Evolutionary conservation across 2,888 invertebrate species (phyloP).

Genomic region (Sclerodermus sp.): DNA sequence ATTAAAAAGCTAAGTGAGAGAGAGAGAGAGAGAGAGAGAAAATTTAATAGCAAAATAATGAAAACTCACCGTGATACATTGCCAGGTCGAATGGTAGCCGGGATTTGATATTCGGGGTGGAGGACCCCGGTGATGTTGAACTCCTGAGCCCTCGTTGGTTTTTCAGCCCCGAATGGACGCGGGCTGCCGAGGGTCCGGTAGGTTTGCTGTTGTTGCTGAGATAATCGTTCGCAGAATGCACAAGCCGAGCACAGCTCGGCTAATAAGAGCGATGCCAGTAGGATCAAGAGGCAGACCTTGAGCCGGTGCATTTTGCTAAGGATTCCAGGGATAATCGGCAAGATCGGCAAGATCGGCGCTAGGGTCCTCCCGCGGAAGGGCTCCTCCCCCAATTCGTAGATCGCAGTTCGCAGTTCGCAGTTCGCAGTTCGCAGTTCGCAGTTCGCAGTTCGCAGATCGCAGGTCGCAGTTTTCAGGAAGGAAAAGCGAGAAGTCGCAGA

Average conservation of each 20-base stretch:
- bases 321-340: no score
- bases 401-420: no score
- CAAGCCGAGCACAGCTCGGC: conserved; percentile 22
- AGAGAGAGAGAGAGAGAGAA: no score
- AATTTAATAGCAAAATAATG: not conserved
- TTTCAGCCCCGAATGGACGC: conserved; percentile 46
- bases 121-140: conserved; percentile 52
- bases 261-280: conserved; percentile 17
- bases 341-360: no score
- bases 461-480: no score
- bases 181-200: conserved; percentile 37
- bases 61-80: conserved; percentile 53
- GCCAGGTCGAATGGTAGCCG: conserved; percentile 49
- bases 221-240: conserved; percentile 27
- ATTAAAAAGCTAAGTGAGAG: no score
- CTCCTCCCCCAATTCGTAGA: no score
- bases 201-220: conserved; percentile 14
- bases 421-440: no score
- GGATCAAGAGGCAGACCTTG: not conserved
- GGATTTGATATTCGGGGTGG: conserved; percentile 54
- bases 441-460: no score
- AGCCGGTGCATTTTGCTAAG: conserved; percentile 1
- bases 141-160: conserved; percentile 45
- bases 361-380: no score
- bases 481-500: no score